phyloP scores from a whole-genome alignment of 2,113 vertebrate genomes.

The Harpagus bidentatus region DNA sequence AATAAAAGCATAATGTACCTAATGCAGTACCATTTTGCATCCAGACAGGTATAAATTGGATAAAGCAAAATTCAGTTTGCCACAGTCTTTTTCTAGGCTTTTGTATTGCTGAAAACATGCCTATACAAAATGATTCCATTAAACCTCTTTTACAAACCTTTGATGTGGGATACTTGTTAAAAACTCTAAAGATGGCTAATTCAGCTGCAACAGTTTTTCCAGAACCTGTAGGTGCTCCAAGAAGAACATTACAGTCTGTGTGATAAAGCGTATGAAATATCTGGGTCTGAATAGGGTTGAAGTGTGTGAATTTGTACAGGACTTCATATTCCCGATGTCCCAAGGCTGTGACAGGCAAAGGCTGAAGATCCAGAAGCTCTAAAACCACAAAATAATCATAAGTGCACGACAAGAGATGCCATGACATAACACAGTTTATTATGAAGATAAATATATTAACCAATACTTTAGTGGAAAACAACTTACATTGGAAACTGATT shows the following conservation, averaged over 20 bases:
- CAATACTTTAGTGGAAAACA: neutral
- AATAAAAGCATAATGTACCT: neutral
- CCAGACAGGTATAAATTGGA: neutral
- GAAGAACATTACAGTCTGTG: slow-evolving; percentile 92
- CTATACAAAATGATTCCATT: neutral
- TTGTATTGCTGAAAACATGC: neutral
- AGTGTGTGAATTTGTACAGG: slow-evolving; percentile 95
- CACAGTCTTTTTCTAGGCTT: neutral
- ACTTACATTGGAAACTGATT: neutral
- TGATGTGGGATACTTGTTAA: slow-evolving; percentile 88
- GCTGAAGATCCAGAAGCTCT: slow-evolving; percentile 97
- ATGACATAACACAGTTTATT: neutral
- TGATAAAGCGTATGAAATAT: slow-evolving; percentile 98
- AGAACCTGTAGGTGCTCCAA: slow-evolving; percentile 96
- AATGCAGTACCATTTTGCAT: neutral
- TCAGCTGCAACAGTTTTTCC: slow-evolving; percentile 98
- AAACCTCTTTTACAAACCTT: slow-evolving; percentile 80
- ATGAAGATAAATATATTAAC: neutral
- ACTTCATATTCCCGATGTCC: slow-evolving; percentile 85
- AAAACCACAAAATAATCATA: slow-evolving; percentile 28
- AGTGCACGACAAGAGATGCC: neutral
- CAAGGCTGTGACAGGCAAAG: slow-evolving; percentile 87
- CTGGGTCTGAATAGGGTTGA: slow-evolving; percentile 97
- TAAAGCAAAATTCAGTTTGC: neutral
- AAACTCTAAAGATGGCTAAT: slow-evolving; percentile 95